Evolutionary conservation across 2,113 vertebrate species (phyloP), one percentile per base, ranked within the genome.

Genomic region (Callionymus lyra): DNA sequence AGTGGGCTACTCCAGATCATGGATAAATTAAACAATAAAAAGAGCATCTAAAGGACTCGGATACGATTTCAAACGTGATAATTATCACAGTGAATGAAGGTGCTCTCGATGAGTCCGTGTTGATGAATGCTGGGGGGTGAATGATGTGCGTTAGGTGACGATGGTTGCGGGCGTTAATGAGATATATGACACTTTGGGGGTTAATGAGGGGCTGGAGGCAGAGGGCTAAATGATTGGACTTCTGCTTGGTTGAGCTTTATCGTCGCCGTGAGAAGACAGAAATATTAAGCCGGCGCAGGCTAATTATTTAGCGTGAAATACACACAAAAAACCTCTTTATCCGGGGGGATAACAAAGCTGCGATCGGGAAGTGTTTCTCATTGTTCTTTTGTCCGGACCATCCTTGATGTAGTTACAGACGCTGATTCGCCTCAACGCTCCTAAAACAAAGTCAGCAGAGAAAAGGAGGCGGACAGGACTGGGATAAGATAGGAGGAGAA

Each of bases 171-270:
- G 69, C 51, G 61, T 76, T 78, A 81, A 83, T 83, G 76, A 81
- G 78, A 80, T 77, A 58, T 65, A 74, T 81, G 75, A 83, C 77
- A 81, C 75, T 74, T 77, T 76, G 62, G 69, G 73, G 79, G 81
- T 80, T 83, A 82, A 81, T 79, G 70, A 79, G 77, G 44, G 66
- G 73, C 76, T 81, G 72, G 56, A 80, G 81, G 77, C 65, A 74
- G 64, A 72, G 50, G 53, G 60, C 75, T 81, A 83, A 83, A 81
- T 81, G 79, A 81, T 72, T 76, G 73, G 71, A 77, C 73, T 83
- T 77, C 68, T 77, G 79, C 75, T 74, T 69, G 77, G 59, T 69
- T 81, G 77, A 73, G 60, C 78, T 66, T 81, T 76, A 78, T 63
- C 42, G 70, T 19, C 56, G 60, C 72, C 65, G 59, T 42, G 47